Percentiles rank a stretch among this genome's conserved stretches.
phyloP scores from a whole-genome alignment of 2,797 vertebrate genomes.

The Crenichthys baileyi region DNA sequence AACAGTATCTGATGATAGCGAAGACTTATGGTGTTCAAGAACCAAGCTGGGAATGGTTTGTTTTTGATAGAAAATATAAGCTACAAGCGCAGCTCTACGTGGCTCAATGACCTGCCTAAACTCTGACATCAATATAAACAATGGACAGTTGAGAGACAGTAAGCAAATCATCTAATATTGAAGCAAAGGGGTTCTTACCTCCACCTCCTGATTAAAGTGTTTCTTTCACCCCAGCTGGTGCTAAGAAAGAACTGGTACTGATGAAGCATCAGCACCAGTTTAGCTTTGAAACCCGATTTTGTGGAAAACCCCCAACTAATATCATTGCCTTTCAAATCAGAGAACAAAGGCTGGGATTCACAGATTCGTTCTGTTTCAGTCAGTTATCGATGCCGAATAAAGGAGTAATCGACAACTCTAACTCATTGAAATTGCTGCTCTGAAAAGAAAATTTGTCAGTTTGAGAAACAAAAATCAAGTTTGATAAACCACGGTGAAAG shows the following conservation, averaged over 20 bases:
- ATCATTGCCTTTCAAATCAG: constrained; percentile 43
- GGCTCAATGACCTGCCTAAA: too few species aligned
- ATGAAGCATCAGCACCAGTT: neutral
- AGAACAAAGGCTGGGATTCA: constrained; percentile 51
- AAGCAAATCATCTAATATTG: neutral
- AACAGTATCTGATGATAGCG: neutral
- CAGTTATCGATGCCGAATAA: constrained; percentile 42
- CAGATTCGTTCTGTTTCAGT: constrained; percentile 57
- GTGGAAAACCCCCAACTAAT: constrained; percentile 1
- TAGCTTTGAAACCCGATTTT: neutral
- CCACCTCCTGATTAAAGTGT: neutral
- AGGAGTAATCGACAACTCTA: constrained; percentile 36
- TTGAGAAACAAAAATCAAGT: constrained; percentile 37
- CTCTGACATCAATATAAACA: neutral
- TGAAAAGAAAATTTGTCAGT: constrained; percentile 49
- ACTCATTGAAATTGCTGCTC: constrained; percentile 42
- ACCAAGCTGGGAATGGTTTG: neutral
- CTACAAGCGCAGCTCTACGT: too few species aligned
- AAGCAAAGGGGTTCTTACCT: neutral
- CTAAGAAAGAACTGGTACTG: neutral
- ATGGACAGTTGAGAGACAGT: neutral
- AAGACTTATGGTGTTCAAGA: neutral
- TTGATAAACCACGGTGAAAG: constrained; percentile 28
- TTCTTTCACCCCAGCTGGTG: neutral
- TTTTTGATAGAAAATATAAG: neutral